Evolutionary conservation across 2,888 invertebrate species (phyloP), one percentile per base, ranked within the genome.

Genomic region (Mellilla xanthometata): DNA sequence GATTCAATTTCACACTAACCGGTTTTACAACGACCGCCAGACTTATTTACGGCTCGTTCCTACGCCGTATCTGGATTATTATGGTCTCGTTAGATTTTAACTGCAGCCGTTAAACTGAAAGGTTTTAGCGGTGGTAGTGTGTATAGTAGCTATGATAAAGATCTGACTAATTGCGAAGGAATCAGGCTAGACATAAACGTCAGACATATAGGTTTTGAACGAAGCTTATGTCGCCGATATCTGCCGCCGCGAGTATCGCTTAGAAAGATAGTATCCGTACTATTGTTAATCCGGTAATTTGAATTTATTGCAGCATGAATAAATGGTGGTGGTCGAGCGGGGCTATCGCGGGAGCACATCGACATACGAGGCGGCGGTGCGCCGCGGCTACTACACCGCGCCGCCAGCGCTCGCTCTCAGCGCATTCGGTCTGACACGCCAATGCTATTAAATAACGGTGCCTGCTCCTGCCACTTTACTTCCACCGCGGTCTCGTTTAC

Each of bases 211-310:
- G 28, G 26, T 33, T 32, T 34, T 34, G 65, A 68, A 64, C 64
- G 56, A 65, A 64, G 66, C 58, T 65, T 71, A 65, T 61, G 67
- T 69, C 57, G 65, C 60, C 59, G 65, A 60, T 76, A 78, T 74
- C 72, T 65, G 59, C 57, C 54, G 57, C 32, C 22, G 68, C 65
- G 66, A 72, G 72, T 77, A 80, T 80, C 78, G 72, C 59, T 65
- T 61, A 64, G 47, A 58, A 61, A 77, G 87, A 87, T 88, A 75
- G 68, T 86, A 90, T 89, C 89, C 84, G 56, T 72, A 77, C 80
- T 87, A 88, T 88, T 88, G 88, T 89, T 87, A 87, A 89, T 89
- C 85, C 88, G 69, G 88, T 90, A 90, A 90, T 90, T 90, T 89
- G 89, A 90, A 90, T 90, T 90, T 90, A 90, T 90, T 88, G 86